Base-by-base conservation (phyloP, 1,140 invertebrate genomes). In the Tribolium castaneum region DNA sequence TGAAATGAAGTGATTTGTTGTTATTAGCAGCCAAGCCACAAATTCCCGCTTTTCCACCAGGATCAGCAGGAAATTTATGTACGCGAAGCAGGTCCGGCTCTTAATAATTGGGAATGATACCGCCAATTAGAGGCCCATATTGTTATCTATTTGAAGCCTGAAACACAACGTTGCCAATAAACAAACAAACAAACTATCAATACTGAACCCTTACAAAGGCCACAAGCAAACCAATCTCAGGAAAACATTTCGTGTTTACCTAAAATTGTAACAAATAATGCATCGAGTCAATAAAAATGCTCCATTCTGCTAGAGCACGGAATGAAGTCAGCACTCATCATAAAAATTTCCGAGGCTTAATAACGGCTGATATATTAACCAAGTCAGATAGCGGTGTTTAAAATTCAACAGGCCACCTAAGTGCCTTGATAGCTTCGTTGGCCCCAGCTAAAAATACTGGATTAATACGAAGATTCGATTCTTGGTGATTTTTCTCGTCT, bases 31-130 rank as follows among this genome's bases (percentile, higher is more conserved):
- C 6, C n/a, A 73, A 39, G 50, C 25, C 71, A 34, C 71, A 73
- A 73, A 73, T 73, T 54, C 71, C 51, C 39, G 25, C 59, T 34
- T 66, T 62, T 66, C 59, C 59, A 66, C 59, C n/a, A 66, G 59
- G 30, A 66, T 66, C 59, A 66, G 25, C 59, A 39, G 59, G 49
- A 73, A 73, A 73, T 73, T 73, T 73, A 73, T 73, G 71, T 50
- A 54, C 13, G 52, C 52, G 71, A 54, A 54, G 25, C 49, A 66
- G 59, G 59, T 66, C 59, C 30, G 59, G 59, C 14, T 66, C 59
- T 12, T 13, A 66, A 35, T 66, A 66, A 66, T 66, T 35, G 12
- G 25, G n/a, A 39, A 39, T 66, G 59, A 66, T 66, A 59, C 30
- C 30, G 25, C 0, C 59, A 66, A 66, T 66, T 66, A 66, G 30